Evolutionary conservation across 2,888 invertebrate genomes (phyloP).

Genomic region (Dione juno): DNA sequence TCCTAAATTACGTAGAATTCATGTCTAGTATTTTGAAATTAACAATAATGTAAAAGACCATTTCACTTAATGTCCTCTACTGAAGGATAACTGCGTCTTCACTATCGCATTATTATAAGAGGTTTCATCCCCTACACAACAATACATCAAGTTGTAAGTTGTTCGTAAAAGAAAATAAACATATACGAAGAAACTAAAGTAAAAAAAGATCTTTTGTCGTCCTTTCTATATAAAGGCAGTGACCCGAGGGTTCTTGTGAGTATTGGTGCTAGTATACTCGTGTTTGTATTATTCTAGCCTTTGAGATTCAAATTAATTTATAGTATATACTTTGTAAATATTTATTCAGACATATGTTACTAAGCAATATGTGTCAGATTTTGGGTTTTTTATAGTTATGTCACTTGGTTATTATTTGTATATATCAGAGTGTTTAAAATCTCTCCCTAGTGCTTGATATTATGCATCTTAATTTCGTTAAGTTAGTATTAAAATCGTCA

Average conservation of each 20-base stretch:
- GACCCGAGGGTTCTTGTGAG: constrained; percentile 24
- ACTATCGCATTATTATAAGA: constrained; percentile 28
- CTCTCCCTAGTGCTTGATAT: no score
- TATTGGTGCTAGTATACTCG: not conserved
- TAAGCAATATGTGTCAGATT: no score
- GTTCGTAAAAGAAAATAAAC: constrained; percentile 35
- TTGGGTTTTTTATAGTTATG: no score
- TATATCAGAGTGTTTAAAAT: no score
- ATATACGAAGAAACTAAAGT: constrained; percentile 31
- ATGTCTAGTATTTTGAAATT: not conserved
- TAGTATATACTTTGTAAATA: not conserved
- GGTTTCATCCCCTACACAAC: constrained; percentile 39
- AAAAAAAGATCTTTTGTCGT: constrained; percentile 37
- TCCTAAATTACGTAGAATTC: not conserved
- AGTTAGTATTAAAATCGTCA: no score
- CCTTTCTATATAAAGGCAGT: constrained; percentile 35
- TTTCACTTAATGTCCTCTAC: not conserved
- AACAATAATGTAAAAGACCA: not conserved
- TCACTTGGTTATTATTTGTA: no score
- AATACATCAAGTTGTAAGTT: constrained; percentile 36
- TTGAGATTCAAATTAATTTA: constrained; percentile 7
- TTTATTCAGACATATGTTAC: no score
- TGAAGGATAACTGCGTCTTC: constrained; percentile 5
- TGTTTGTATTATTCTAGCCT: not conserved
- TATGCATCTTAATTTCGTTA: no score